Conservation (phyloP, 2,888 invertebrate species). For the Agonum fuliginosum region DNA sequence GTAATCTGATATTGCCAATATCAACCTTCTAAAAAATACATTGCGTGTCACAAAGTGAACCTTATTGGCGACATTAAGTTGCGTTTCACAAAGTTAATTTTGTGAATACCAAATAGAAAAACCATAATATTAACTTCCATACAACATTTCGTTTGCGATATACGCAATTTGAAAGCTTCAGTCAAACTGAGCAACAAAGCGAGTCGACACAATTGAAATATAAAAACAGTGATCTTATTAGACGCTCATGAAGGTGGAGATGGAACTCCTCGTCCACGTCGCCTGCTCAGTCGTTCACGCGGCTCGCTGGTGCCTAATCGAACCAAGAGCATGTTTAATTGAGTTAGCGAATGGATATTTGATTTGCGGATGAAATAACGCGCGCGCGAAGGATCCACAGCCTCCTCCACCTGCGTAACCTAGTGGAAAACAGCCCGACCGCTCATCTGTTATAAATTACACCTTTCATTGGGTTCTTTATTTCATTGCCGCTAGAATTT, state of each 20-base stretch:
- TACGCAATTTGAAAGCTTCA: too few relatives aligned
- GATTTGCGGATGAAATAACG: conserved; percentile 66
- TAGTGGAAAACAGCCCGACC: conserved; percentile 64
- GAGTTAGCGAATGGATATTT: conserved; percentile 69
- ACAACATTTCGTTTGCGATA: too few relatives aligned
- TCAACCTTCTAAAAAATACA: too few relatives aligned
- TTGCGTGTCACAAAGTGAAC: too few relatives aligned
- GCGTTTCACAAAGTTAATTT: too few relatives aligned
- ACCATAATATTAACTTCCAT: too few relatives aligned
- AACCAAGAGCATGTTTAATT: conserved; percentile 69
- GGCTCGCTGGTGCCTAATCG: conserved; percentile 64
- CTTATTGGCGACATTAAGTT: too few relatives aligned
- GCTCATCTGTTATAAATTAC: conserved; percentile 72
- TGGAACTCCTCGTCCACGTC: too few relatives aligned
- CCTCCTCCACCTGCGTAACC: conserved; percentile 59
- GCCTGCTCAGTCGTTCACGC: conserved; percentile 38
- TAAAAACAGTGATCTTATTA: not conserved
- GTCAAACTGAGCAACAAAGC: too few relatives aligned
- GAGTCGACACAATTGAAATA: conserved; percentile 2
- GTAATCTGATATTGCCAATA: too few relatives aligned
- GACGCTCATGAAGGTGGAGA: too few relatives aligned
- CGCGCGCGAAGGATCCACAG: conserved; percentile 61
- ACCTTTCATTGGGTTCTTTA: conserved; percentile 72
- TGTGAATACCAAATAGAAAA: too few relatives aligned
- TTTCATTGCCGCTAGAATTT: conserved; percentile 69